Conservation (phyloP, 35 echinoderm and acorn worm genomes). For the Holothuria glaberrima region DNA sequence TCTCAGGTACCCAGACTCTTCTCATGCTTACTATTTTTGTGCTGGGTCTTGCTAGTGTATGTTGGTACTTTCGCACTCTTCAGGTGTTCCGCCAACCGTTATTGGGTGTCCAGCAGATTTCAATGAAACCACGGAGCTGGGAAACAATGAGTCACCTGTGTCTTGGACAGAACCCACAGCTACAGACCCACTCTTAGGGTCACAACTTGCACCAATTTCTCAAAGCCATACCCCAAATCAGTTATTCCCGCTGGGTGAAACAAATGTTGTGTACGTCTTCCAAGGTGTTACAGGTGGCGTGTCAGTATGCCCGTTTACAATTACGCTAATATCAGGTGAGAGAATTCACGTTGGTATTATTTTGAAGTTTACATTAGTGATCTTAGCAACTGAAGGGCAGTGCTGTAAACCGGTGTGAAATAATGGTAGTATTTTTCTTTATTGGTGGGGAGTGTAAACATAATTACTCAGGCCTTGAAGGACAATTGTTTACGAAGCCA, state of each 20-base stretch:
- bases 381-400: background rate
- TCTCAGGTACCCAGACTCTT: no score
- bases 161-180: conserved; percentile 2
- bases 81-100: conserved; percentile 13
- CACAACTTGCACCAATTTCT: background rate
- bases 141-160: background rate
- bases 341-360: background rate
- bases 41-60: no score
- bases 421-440: no score
- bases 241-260: background rate
- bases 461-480: no score
- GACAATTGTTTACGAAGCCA: no score
- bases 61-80: no score
- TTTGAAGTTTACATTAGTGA: background rate
- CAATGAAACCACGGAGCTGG: background rate
- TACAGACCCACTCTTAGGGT: background rate
- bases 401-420: no score
- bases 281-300: background rate
- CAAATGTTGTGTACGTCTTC: background rate
- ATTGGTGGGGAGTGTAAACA: no score
- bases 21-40: no score
- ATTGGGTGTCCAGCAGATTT: conserved; percentile 7
- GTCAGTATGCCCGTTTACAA: background rate
- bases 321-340: background rate
- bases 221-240: background rate